Conservation (phyloP, 2,113 vertebrate genomes). For the Nestor notabilis region DNA sequence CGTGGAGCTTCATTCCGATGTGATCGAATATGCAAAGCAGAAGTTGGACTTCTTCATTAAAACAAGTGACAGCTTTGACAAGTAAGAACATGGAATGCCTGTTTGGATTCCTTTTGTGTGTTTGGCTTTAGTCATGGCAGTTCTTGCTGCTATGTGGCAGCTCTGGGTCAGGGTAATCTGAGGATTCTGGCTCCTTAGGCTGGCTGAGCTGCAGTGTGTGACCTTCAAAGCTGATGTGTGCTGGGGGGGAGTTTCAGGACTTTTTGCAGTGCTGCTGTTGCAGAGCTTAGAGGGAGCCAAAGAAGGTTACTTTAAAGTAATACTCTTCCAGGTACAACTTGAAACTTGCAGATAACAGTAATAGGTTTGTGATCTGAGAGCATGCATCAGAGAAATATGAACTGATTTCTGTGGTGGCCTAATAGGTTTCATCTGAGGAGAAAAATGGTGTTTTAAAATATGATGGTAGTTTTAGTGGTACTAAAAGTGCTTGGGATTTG, state of each 20-base stretch:
- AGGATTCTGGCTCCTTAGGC: slow-evolving; percentile 38
- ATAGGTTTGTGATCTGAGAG: not conserved
- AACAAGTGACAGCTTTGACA: slow-evolving; percentile 96
- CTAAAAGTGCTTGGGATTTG: slow-evolving; percentile 29
- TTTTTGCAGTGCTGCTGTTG: not conserved
- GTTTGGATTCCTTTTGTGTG: not conserved
- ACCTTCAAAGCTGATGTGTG: not conserved
- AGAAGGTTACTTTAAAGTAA: not conserved
- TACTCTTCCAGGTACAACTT: not conserved
- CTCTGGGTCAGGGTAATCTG: slow-evolving; percentile 41
- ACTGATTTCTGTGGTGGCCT: not conserved
- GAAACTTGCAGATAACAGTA: not conserved
- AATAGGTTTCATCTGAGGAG: not conserved
- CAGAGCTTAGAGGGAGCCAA: not conserved
- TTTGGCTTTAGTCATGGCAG: not conserved
- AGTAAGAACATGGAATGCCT: slow-evolving; percentile 70
- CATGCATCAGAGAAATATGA: not conserved
- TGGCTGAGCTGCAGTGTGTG: slow-evolving; percentile 45
- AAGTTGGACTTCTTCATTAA: slow-evolving; percentile 95
- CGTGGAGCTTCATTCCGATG: slow-evolving; percentile 91
- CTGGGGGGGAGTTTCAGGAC: not conserved
- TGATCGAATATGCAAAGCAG: slow-evolving; percentile 93
- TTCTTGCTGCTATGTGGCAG: not conserved
- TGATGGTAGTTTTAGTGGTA: slow-evolving; percentile 7
- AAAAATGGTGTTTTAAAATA: slow-evolving; percentile 26